phyloP scores from a whole-genome alignment of 2,113 vertebrate species.

The Centrocercus urophasianus region DNA sequence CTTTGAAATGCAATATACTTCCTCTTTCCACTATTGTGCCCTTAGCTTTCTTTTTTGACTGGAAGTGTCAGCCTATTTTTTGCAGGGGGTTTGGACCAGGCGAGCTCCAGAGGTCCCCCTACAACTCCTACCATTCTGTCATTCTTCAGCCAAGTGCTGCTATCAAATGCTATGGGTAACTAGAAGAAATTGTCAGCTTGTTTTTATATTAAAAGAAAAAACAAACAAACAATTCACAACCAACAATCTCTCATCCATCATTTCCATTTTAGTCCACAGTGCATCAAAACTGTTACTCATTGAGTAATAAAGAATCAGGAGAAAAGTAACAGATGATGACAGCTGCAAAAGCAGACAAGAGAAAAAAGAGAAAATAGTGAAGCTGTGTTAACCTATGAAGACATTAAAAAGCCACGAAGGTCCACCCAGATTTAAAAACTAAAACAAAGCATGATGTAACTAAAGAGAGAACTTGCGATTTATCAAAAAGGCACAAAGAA shows the following conservation, averaged over 20 bases:
- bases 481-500: background rate
- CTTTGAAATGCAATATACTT: background rate
- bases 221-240: no score
- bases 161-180: background rate
- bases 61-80: background rate
- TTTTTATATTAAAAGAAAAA: background rate
- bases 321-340: background rate
- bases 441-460: background rate
- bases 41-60: background rate
- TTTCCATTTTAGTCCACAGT: background rate
- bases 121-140: background rate
- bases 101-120: background rate
- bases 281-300: rapidly evolving
- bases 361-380: background rate
- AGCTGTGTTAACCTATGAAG: background rate
- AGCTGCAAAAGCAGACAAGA: background rate
- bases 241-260: background rate
- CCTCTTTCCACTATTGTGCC: background rate
- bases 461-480: background rate
- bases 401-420: background rate
- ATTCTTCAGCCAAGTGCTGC: background rate
- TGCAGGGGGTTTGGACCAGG: background rate
- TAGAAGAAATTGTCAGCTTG: background rate
- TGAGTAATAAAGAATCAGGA: background rate
- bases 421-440: background rate